These are phyloP conservation scores for Echinarachnius parma DNA, from an alignment of 53 echinoderm and acorn worm species.

Conservation along the genomic window DNA sequence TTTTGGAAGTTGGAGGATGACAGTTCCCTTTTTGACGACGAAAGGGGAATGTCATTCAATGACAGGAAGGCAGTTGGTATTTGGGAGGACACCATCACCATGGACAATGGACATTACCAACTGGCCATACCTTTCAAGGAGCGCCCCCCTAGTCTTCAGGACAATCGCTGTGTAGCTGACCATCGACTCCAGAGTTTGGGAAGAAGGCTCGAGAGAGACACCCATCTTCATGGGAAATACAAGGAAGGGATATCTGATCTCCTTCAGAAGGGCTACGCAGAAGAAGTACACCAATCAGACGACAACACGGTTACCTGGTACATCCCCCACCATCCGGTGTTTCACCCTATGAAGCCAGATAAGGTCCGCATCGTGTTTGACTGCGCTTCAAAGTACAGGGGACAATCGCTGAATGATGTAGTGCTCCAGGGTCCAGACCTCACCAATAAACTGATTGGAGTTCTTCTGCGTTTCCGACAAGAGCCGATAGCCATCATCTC, in stretches of 20 bases:
- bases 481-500: conserved; percentile 52
- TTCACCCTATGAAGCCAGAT: conserved; percentile 29
- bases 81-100: conserved; percentile 31
- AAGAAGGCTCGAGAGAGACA: conserved; percentile 26
- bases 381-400: conserved; percentile 39
- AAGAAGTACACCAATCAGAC: conserved; percentile 20
- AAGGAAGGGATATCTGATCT: background rate
- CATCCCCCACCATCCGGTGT: conserved; percentile 65
- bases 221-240: conserved; percentile 8
- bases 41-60: conserved; percentile 31
- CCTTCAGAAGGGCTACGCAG: conserved; percentile 17
- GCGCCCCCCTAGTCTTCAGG: conserved; percentile 17
- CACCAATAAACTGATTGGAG: conserved; percentile 58
- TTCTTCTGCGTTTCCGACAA: conserved; percentile 50
- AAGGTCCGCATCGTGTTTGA: conserved; percentile 43
- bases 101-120: conserved; percentile 31
- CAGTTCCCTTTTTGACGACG: too few relatives aligned
- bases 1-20: too few relatives aligned
- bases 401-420: conserved; percentile 48
- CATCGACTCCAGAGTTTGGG: conserved; percentile 15
- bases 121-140: conserved; percentile 61
- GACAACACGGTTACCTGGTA: conserved; percentile 55
- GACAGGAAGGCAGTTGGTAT: conserved; percentile 29
- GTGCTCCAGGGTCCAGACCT: conserved; percentile 70
- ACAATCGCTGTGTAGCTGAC: conserved; percentile 49